Evolutionary conservation across 2,113 vertebrate species (phyloP).

Genomic region (Trinectes maculatus): DNA sequence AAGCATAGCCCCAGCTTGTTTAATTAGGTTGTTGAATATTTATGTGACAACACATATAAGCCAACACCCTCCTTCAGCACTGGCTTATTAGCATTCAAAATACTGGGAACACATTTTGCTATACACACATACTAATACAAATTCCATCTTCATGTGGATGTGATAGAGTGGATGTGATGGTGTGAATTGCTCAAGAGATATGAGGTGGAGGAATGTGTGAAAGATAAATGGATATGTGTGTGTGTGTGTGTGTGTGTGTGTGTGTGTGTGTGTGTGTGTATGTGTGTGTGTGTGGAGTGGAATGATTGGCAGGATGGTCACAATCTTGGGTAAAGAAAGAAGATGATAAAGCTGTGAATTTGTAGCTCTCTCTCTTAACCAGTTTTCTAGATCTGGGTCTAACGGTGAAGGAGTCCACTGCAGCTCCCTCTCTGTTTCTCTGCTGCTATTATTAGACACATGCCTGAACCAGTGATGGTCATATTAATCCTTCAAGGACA

Average conservation of each 20-base stretch:
- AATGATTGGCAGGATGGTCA: neutral
- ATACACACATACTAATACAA: neutral
- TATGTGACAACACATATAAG: slow-evolving; percentile 57
- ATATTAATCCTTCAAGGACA: slow-evolving; percentile 41
- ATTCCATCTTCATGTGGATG: neutral
- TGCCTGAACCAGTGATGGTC: slow-evolving; percentile 38
- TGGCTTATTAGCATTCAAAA: slow-evolving; percentile 29
- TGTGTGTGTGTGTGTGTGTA: neutral
- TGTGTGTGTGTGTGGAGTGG: neutral
- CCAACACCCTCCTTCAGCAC: slow-evolving; percentile 49
- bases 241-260: neutral
- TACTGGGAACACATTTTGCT: slow-evolving; percentile 4
- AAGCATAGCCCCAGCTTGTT: slow-evolving; percentile 49
- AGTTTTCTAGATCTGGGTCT: slow-evolving; percentile 45
- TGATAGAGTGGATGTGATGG: slow-evolving; percentile 8
- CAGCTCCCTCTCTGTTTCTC: slow-evolving; percentile 30
- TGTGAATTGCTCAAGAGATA: slow-evolving; percentile 36
- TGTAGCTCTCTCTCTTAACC: slow-evolving; percentile 4
- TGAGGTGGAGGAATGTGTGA: slow-evolving; percentile 1
- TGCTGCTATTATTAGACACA: slow-evolving; percentile 60
- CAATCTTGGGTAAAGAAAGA: neutral
- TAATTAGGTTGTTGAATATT: slow-evolving; percentile 75
- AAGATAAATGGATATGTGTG: neutral
- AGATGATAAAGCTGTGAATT: slow-evolving; percentile 14
- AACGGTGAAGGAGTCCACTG: slow-evolving; percentile 37